These are phyloP conservation scores for Ptychobarbus kaznakovi DNA, from an alignment of 2,797 vertebrate species.

Conservation along the genomic window DNA sequence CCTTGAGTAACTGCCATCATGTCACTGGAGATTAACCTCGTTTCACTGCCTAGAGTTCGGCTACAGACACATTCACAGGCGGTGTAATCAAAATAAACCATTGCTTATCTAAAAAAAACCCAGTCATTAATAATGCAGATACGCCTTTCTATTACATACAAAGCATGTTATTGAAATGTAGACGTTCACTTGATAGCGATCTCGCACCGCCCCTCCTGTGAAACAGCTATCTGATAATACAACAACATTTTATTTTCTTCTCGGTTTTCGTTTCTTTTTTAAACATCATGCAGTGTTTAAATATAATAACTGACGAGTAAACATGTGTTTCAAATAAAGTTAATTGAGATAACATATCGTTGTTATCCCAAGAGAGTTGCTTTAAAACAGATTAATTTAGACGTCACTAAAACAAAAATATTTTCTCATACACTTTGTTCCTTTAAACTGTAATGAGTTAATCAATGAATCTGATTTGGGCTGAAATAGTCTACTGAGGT, in stretches of 20 bases:
- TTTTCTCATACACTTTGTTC: not conserved
- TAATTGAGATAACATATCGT: not conserved
- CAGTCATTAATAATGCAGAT: conserved; percentile 25
- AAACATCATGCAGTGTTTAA: not conserved
- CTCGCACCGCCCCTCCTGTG: conserved; percentile 19
- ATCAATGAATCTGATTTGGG: not conserved
- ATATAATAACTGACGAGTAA: not conserved
- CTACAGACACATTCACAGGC: conserved; percentile 27
- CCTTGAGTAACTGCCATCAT: conserved; percentile 43
- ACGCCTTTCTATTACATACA: not conserved
- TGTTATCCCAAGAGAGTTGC: not conserved
- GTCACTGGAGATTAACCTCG: conserved; percentile 60
- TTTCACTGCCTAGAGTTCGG: conserved; percentile 40
- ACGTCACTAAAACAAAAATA: too few species aligned
- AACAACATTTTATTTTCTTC: not conserved
- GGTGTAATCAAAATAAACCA: conserved; percentile 26
- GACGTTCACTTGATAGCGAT: conserved; percentile 13
- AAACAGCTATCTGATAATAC: conserved; percentile 18
- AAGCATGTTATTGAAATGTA: conserved; percentile 33
- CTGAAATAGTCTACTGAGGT: not conserved
- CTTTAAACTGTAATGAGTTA: not conserved
- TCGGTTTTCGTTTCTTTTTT: not conserved
- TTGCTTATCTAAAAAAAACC: not conserved
- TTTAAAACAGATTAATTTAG: not conserved
- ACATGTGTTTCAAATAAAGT: not conserved